Base-by-base conservation (phyloP, 2,113 vertebrate species). In the Brachypteracias leptosomus region DNA sequence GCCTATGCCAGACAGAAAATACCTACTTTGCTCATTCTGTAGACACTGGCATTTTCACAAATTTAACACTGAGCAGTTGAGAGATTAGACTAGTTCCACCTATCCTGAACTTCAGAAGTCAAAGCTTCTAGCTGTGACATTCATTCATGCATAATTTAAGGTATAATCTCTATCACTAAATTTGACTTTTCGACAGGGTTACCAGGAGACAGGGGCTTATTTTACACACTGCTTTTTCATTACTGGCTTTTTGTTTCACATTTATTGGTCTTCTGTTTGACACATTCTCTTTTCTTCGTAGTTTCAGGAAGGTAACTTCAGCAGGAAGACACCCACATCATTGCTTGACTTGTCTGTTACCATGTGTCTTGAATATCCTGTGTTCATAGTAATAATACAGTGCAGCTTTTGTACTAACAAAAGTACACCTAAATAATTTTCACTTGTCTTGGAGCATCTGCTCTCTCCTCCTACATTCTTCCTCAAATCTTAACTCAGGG, bases 401-500 rank as follows among this genome's bases (percentile, higher is more conserved):
- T 14, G 24, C 85, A 93, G 85, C 36, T 88, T 92, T 80, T 77
- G 58, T 84, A 83, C 88, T 88, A 88, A 95, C 83, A 71, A 85
- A 90, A 88, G 26, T n/a, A 51, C 82, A 96, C 68, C 75, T 93
- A 70, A 93, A 83, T 90, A 21, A 70, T 94, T 94, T 95, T 70
- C 71, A n/a, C 75, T 90, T 91, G 74, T 82, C 90, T 90, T 9
- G 6, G 59, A 93, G 85, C 90, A 94, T 96, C 90, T 93, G 85
- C 85, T 94, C 4, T 67, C 29, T 95, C 83, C 80, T 96, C 94
- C 92, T 55, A 93, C 88, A 84, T 96, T 90, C 76, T 90, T 96
- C 95, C 76, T 89, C 81, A 84, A 92, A 77, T 67, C 79, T 92
- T 81, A 84, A n/a, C 61, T 35, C n/a, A 38, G 75, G 59, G 40